These are phyloP conservation scores for Acanthurus leucopareius DNA, from an alignment of 2,797 vertebrate species.

Conservation along the genomic window DNA sequence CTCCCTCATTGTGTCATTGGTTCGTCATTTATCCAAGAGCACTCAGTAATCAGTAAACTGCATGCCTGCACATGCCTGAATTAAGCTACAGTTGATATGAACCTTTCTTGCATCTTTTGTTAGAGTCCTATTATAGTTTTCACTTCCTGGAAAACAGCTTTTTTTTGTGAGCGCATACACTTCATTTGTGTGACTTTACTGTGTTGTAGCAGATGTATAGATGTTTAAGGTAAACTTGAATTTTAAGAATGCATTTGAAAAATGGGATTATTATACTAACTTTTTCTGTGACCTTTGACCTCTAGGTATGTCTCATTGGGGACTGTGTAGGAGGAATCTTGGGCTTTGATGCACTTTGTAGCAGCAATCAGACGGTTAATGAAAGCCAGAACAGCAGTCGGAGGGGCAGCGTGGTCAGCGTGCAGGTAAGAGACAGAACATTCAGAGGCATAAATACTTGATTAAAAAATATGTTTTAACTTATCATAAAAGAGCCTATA, in stretches of 20 bases:
- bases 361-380: constrained; percentile 90
- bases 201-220: background rate
- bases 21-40: no score
- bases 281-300: constrained; percentile 18
- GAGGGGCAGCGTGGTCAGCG: constrained; percentile 93
- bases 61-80: no score
- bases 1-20: no score
- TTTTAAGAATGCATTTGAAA: background rate
- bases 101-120: background rate
- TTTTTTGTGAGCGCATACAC: background rate
- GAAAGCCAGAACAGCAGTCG: constrained; percentile 99
- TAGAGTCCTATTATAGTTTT: background rate
- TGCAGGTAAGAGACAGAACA: constrained; percentile 85
- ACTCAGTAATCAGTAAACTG: no score
- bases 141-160: background rate
- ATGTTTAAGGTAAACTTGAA: background rate
- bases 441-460: background rate
- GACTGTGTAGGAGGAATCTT: constrained; percentile 97
- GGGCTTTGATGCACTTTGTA: constrained; percentile 97
- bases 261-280: background rate
- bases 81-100: no score
- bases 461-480: constrained; percentile 6
- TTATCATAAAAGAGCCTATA: background rate
- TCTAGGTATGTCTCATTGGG: constrained; percentile 94
- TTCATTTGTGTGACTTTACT: background rate